Conservation (phyloP, 2,113 vertebrate genomes). For the Benthochromis sp. region DNA sequence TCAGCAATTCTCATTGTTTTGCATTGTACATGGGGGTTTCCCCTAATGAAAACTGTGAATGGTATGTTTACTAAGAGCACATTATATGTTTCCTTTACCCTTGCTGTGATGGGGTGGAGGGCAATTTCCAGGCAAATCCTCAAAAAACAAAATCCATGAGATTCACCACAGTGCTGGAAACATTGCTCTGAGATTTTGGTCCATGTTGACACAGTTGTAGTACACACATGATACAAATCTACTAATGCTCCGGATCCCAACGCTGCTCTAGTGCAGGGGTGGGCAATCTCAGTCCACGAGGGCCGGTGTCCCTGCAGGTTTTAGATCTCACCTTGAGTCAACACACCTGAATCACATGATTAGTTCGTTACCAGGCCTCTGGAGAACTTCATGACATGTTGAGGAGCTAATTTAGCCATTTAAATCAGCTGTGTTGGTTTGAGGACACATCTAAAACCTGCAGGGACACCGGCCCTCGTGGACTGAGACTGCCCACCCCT, state of each 20-base stretch:
- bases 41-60: neutral
- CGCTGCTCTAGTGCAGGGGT: neutral
- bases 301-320: neutral
- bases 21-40: neutral
- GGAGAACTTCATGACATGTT: neutral
- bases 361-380: neutral
- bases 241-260: neutral
- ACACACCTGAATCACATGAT: neutral
- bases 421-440: neutral
- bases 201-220: neutral
- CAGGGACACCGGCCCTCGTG: neutral
- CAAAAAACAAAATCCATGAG: neutral
- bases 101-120: neutral
- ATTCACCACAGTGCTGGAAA: neutral
- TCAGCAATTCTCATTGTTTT: neutral
- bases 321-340: neutral
- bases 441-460: neutral
- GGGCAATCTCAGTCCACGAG: neutral
- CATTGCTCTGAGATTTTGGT: neutral
- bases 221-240: neutral
- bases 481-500: neutral
- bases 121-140: neutral
- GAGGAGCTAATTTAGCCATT: neutral
- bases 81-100: neutral
- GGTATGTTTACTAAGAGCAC: neutral